A percentile compares a stretch with the other conserved stretches of the same genome.
Evolutionary conservation across 2,888 invertebrate species (phyloP).

Genomic region (Trachelus stipa): DNA sequence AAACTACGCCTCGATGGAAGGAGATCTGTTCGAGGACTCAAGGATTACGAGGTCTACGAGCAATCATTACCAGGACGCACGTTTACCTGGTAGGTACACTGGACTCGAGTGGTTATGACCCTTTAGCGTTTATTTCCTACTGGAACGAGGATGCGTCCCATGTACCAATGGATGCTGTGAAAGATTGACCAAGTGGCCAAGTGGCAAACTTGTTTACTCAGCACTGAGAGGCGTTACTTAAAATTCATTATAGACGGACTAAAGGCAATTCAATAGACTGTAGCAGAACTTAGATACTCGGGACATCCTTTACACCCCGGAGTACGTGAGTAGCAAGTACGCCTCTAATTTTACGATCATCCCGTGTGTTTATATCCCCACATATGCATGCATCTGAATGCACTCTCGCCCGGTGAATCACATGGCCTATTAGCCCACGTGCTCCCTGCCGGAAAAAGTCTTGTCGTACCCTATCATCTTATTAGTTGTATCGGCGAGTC

Average conservation of each 20-base stretch:
- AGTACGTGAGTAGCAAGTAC: background rate
- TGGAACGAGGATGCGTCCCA: background rate
- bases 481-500: background rate
- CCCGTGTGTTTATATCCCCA: slow-evolving; percentile 12
- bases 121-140: slow-evolving; percentile 15
- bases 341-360: slow-evolving; percentile 4
- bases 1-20: background rate
- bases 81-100: slow-evolving; percentile 20
- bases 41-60: slow-evolving; percentile 17
- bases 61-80: slow-evolving; percentile 30
- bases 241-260: background rate
- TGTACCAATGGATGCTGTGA: background rate
- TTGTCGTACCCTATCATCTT: slow-evolving; percentile 25
- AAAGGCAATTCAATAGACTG: background rate
- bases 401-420: slow-evolving; percentile 38
- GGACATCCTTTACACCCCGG: background rate
- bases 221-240: background rate
- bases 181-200: background rate
- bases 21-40: background rate
- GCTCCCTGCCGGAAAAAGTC: slow-evolving; percentile 26
- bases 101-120: slow-evolving; percentile 17
- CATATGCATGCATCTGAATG: slow-evolving; percentile 25
- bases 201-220: background rate
- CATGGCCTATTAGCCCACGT: slow-evolving; percentile 40
- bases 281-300: background rate